Base-by-base conservation (phyloP, 2,113 vertebrate genomes). In the Grammomys surdaster region DNA sequence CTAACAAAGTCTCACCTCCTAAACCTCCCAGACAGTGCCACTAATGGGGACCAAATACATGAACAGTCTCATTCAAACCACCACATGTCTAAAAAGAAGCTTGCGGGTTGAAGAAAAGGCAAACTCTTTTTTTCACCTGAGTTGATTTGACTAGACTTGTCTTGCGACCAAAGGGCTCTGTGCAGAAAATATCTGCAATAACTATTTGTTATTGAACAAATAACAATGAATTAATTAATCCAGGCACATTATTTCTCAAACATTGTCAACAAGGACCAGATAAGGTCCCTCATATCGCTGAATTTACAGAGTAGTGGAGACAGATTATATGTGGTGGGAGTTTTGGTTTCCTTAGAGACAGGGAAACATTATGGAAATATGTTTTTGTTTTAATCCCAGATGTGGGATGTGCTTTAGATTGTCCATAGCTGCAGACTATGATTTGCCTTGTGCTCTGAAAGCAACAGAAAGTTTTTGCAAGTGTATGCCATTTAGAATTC, bases 71-170 rank as follows among this genome's bases (percentile, higher is more conserved):
- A 1, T 6, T n/a, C 33, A 56, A 56, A 56, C 51, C 8, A 81
- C 51, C 78, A 43, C 20, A 60, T 28, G 31, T 43, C 70, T 20
- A 82, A 8, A 28, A 58, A 75, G 26, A 87, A 80, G n/a, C 72
- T 26, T 7, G 1, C 54, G 14, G 77, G 33, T 20, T 58, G 33
- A 90, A 58, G 4, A 5, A 56, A 24, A 77, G 69, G 28, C 67
- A 88, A 60, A 84, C 26, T 84, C 12, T 48, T 40, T 70, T 60
- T 33, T 33, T 77, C 1, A 33, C 24, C 77, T 69, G 12, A 84
- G 54, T 54, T 88, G 77, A 73, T 95, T 95, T 78, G 46, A 78
- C 54, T 81, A 43, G 46, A 63, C 80, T 76, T 92, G 76, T 94
- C 51, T 89, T 89, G 7, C 5, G 81, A 46, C n/a, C 63, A 58